Base-by-base conservation (phyloP, 2,888 invertebrate species). In the Caenorhabditis sinica region DNA sequence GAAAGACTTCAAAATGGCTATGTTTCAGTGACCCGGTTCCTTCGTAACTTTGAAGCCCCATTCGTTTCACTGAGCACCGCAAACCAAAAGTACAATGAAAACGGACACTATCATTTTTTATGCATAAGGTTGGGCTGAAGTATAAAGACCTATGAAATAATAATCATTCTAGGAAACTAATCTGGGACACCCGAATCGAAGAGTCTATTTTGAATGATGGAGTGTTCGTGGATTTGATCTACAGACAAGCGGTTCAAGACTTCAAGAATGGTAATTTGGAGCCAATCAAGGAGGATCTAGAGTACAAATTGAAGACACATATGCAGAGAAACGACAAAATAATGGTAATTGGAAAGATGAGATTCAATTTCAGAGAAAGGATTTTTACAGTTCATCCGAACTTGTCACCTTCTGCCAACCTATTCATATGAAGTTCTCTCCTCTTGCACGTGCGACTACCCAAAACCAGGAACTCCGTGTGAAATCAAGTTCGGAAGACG, bases 41-140 rank as follows among this genome's bases (percentile, higher is more conserved):
- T 99, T 87, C 96, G 97, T 94, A 96, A 98, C 93, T 98, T 97
- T 94, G 98, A 99, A 94, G 96, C 97, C 88, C 98, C 98, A 0
- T 96, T 96, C 94, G 96, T 98, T 94, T 97, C 97, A 73, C 95
- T 96, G 89, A 90, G 90, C 58, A 77, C 89, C 33, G 83, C 86
- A 1, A 92, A 92, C 69, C 88, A 87, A 65, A 86, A 85, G 28
- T 88, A 87, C 11, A 83, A 83, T 11, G 86, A 83, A 11, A 83
- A 87, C 36, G 91, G 90, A 5, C 60, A 85, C 25, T 86, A 83
- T 71, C 82, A 89, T 36, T 83, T 85, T 20, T 61, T 86, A 33
- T 84, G 83, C 68, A 20, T 88, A 13, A 60, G 86, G 76, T 82
- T 51, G 30, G 36, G 1, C 11, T 2, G 15, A 25, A 25, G 8